A percentile compares a stretch with the other conserved stretches of the same genome.
Evolutionary conservation across 2,888 invertebrate genomes (phyloP).

Genomic region (Schrankia costaestrigalis): DNA sequence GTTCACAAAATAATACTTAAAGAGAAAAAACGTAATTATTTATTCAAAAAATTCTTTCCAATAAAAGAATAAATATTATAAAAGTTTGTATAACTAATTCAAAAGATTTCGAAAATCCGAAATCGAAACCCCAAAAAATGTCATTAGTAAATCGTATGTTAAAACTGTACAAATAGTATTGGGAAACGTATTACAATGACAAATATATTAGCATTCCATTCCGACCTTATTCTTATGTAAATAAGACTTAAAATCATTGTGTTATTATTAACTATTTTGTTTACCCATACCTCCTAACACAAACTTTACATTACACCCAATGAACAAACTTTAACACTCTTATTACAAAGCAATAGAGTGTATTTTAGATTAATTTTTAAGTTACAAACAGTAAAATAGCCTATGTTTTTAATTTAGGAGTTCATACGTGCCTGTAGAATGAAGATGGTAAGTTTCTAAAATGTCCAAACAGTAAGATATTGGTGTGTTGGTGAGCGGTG

Average conservation of each 20-base stretch:
- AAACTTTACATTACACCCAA: not conserved
- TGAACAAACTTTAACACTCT: constrained; percentile 1
- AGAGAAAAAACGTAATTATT: no score
- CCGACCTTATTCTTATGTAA: constrained; percentile 17
- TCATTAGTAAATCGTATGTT: constrained; percentile 35
- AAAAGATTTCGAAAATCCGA: constrained; percentile 5
- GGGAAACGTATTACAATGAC: constrained; percentile 36
- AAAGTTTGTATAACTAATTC: not conserved
- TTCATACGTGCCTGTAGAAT: constrained; percentile 48
- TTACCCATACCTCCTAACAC: constrained; percentile 31
- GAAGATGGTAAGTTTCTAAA: constrained; percentile 72
- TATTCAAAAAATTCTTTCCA: no score
- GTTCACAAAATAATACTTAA: no score
- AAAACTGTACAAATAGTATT: constrained; percentile 36
- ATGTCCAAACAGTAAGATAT: constrained; percentile 57
- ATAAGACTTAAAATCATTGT: constrained; percentile 34
- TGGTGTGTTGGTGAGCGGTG: constrained; percentile 32
- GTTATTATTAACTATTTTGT: constrained; percentile 35
- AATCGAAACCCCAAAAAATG: constrained; percentile 28
- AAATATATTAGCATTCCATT: constrained; percentile 28
- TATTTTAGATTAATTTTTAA: not conserved
- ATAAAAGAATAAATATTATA: not conserved
- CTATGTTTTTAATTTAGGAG: constrained; percentile 23
- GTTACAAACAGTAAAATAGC: not conserved
- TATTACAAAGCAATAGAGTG: not conserved